Evolutionary conservation across 2,888 invertebrate genomes (phyloP).

Genomic region (Melanchra persicariae): DNA sequence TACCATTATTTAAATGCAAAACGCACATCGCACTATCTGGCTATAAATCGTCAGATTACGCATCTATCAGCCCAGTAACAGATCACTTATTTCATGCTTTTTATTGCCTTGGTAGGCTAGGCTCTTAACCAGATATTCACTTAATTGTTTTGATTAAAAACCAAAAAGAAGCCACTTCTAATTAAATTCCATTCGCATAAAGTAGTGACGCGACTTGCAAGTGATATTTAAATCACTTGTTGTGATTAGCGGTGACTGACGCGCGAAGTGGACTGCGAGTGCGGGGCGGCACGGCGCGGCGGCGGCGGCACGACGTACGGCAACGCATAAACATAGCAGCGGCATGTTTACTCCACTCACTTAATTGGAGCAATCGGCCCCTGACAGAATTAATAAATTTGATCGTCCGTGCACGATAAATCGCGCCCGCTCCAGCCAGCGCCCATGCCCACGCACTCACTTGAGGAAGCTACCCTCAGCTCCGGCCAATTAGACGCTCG

Average conservation of each 20-base stretch:
- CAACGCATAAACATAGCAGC: slow-evolving; percentile 81
- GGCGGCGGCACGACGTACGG: slow-evolving; percentile 58
- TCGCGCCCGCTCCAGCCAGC: slow-evolving; percentile 74
- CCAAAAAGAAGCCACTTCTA: slow-evolving; percentile 43
- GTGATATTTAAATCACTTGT: slow-evolving; percentile 74
- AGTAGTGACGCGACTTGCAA: slow-evolving; percentile 56
- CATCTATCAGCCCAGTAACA: slow-evolving; percentile 20
- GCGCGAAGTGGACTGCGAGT: slow-evolving; percentile 52
- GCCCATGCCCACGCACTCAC: slow-evolving; percentile 76
- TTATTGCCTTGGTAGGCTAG: slow-evolving; percentile 30
- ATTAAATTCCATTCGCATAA: slow-evolving; percentile 58
- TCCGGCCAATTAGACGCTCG: slow-evolving; percentile 65
- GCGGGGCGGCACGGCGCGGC: neutral
- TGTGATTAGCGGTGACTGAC: slow-evolving; percentile 77
- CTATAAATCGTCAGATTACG: slow-evolving; percentile 42
- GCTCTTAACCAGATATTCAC: slow-evolving; percentile 41
- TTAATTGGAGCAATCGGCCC: slow-evolving; percentile 88
- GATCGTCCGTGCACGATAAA: slow-evolving; percentile 82
- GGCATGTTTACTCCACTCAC: slow-evolving; percentile 85
- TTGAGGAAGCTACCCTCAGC: slow-evolving; percentile 64
- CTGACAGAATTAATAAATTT: slow-evolving; percentile 88
- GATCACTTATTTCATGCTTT: slow-evolving; percentile 45
- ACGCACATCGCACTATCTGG: neutral
- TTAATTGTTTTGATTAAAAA: slow-evolving; percentile 54
- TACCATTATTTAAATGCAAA: neutral